Evolutionary conservation across 1,140 invertebrate species (phyloP).

Genomic region (Bombus fervidus): DNA sequence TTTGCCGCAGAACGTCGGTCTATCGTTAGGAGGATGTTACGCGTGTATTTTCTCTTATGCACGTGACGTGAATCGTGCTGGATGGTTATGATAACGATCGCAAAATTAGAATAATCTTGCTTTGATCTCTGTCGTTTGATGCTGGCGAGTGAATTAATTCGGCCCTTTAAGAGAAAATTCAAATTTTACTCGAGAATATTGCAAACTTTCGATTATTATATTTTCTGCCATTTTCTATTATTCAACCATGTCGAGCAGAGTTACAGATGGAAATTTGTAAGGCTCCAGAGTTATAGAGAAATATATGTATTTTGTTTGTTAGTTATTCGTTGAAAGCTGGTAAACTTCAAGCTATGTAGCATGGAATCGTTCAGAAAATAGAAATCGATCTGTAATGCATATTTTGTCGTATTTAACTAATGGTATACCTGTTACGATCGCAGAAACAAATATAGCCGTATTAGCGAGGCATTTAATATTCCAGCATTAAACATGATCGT

Average conservation of each 20-base stretch:
- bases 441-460: background rate
- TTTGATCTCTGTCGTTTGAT: background rate
- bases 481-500: background rate
- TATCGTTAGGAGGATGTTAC: constrained; percentile 10
- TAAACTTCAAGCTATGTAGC: too few relatives aligned
- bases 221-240: too few relatives aligned
- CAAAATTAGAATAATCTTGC: background rate
- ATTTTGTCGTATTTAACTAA: background rate
- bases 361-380: background rate
- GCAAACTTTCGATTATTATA: too few relatives aligned
- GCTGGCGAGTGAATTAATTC: background rate
- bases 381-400: background rate
- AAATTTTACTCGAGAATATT: background rate
- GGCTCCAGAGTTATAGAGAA: too few relatives aligned
- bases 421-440: background rate
- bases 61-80: background rate
- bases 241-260: too few relatives aligned
- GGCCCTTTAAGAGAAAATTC: background rate
- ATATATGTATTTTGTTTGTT: too few relatives aligned
- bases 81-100: background rate
- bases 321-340: background rate
- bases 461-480: background rate
- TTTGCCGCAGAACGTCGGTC: background rate
- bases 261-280: too few relatives aligned
- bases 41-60: background rate